A percentile compares a stretch with the other conserved stretches of the same genome.
Evolutionary conservation across 2,113 vertebrate species (phyloP).

Genomic region (Pygoscelis adeliae): DNA sequence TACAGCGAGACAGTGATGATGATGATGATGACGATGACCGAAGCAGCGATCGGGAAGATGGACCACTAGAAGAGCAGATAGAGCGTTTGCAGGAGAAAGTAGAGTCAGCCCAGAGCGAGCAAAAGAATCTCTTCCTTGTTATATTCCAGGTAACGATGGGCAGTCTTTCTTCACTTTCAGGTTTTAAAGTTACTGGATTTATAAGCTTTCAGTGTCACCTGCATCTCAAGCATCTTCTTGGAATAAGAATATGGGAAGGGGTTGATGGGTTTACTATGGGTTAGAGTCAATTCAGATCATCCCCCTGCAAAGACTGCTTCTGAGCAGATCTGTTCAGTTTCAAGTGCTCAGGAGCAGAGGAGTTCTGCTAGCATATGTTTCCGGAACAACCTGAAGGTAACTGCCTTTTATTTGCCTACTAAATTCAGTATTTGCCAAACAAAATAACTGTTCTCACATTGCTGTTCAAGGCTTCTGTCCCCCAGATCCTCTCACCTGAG

Average conservation of each 20-base stretch:
- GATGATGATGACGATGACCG: constrained; percentile 88
- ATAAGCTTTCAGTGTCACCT: not conserved
- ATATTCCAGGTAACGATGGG: constrained; percentile 90
- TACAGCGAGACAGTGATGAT: constrained; percentile 88
- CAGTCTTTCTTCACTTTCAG: not conserved
- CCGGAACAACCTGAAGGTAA: not conserved
- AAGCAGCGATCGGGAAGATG: constrained; percentile 91
- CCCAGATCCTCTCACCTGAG: not conserved
- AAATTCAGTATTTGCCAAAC: not conserved
- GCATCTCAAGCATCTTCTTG: not conserved
- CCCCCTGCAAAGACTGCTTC: not conserved
- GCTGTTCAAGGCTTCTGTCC: not conserved
- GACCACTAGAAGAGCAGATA: constrained; percentile 93
- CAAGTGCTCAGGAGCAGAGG: not conserved
- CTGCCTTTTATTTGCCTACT: not conserved
- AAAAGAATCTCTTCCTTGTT: constrained; percentile 98
- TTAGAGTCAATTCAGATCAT: not conserved
- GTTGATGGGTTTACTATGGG: not conserved
- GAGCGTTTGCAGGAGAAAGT: constrained; percentile 95
- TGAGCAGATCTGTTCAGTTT: not conserved
- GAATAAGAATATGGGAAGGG: not conserved
- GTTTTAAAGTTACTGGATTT: not conserved
- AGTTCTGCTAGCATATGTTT: not conserved
- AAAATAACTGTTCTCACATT: not conserved
- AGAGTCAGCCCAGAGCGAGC: constrained; percentile 96